These are phyloP conservation scores for Cantharis lateralis DNA, from an alignment of 2,888 invertebrate genomes.

Conservation along the genomic window DNA sequence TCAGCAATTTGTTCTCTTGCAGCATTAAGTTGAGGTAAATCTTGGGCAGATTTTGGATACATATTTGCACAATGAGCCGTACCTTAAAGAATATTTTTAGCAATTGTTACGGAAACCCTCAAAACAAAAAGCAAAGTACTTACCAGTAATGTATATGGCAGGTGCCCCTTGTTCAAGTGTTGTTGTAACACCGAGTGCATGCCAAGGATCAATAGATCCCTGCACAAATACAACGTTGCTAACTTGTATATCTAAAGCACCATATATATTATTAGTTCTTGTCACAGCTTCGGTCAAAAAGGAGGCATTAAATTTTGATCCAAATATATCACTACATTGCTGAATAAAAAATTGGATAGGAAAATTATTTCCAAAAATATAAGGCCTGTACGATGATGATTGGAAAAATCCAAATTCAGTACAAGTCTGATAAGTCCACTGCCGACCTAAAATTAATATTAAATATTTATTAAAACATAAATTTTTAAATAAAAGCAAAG, in stretches of 20 bases:
- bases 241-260: conserved; percentile 71
- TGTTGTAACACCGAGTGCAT: conserved; percentile 73
- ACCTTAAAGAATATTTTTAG: conserved; percentile 59
- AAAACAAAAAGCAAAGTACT: not conserved
- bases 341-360: conserved; percentile 76
- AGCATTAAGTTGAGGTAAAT: conserved; percentile 67
- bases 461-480: not conserved
- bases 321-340: conserved; percentile 85
- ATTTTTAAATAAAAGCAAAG: not conserved
- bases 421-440: conserved; percentile 95
- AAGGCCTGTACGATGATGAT: conserved; percentile 71
- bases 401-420: conserved; percentile 96
- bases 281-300: conserved; percentile 66
- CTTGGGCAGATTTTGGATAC: conserved; percentile 75
- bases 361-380: conserved; percentile 76
- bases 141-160: conserved; percentile 77
- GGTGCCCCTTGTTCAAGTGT: conserved; percentile 64
- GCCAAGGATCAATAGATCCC: conserved; percentile 90
- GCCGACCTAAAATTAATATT: conserved; percentile 62
- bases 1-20: conserved; percentile 70
- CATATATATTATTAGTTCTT: conserved; percentile 80
- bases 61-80: conserved; percentile 96
- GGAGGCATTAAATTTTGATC: conserved; percentile 67
- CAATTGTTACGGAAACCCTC: not conserved
- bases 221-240: conserved; percentile 83